Evolutionary conservation across 2,113 vertebrate species (phyloP).

Genomic region (Antechinus stuartii): DNA sequence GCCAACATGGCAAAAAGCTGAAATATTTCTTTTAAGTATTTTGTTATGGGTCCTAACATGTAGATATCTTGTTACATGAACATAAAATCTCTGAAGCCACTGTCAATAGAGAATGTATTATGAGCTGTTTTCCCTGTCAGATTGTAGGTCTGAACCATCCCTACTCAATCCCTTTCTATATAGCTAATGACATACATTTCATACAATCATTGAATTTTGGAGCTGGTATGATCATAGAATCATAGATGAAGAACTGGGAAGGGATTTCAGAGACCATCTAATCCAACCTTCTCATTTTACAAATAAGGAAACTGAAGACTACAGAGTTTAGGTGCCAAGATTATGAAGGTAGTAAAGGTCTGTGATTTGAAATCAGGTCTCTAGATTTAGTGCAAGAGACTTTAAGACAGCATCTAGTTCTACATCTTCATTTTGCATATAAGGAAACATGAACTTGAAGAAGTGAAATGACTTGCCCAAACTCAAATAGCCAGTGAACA

Average conservation of each 20-base stretch:
- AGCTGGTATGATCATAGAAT: not conserved
- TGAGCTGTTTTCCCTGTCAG: constrained; percentile 37
- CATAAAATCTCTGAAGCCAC: constrained; percentile 15
- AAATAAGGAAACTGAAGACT: not conserved
- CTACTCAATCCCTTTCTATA: constrained; percentile 3
- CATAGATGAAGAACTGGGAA: not conserved
- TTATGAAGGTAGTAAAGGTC: not conserved
- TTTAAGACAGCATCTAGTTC: not conserved
- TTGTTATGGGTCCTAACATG: constrained; percentile 23
- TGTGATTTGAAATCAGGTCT: not conserved
- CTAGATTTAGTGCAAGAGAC: not conserved
- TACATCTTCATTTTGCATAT: not conserved
- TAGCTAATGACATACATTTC: not conserved
- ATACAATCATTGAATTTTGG: not conserved
- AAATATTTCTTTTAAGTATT: constrained; percentile 39
- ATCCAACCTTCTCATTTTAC: not conserved
- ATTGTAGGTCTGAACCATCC: constrained; percentile 12
- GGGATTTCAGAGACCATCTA: not conserved
- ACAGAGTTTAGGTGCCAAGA: not conserved
- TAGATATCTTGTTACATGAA: constrained; percentile 20
- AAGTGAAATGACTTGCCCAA: not conserved
- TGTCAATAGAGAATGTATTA: not conserved
- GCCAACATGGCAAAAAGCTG: not conserved
- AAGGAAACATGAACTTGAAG: not conserved
- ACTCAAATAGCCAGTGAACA: not conserved